Conservation (phyloP, 2,888 invertebrate species). For the Dione vanillae region DNA sequence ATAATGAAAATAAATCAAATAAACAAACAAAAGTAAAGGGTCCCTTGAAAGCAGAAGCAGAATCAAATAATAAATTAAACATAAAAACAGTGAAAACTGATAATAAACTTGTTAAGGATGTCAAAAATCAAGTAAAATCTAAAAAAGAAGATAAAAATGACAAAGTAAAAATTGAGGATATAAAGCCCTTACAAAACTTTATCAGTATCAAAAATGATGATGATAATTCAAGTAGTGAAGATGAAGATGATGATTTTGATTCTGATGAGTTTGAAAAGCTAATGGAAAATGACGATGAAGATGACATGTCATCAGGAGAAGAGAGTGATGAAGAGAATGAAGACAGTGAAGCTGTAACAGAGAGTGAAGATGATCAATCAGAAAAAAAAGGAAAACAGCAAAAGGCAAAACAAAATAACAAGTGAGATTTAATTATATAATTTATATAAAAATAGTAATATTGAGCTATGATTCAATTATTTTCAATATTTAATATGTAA, state of each 20-base stretch:
- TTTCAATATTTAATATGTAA: background rate
- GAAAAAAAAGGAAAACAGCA: conserved; percentile 23
- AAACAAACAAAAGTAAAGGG: conserved; percentile 35
- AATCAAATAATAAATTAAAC: conserved; percentile 24
- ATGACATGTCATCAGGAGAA: conserved; percentile 48
- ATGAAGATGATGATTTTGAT: conserved; percentile 64
- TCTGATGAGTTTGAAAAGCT: conserved; percentile 73
- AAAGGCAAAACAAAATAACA: conserved; percentile 4
- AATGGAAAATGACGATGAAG: conserved; percentile 58
- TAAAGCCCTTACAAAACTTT: conserved; percentile 62
- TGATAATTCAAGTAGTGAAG: conserved; percentile 54
- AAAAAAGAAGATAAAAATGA: conserved; percentile 58
- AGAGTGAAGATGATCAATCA: conserved; percentile 31
- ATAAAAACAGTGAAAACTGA: conserved; percentile 27
- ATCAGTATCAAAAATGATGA: conserved; percentile 58
- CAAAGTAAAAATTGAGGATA: conserved; percentile 59
- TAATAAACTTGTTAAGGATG: conserved; percentile 10
- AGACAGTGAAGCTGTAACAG: conserved; percentile 49
- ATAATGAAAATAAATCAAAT: conserved; percentile 29
- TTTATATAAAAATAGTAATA: background rate
- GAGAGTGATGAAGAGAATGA: conserved; percentile 48
- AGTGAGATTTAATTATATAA: background rate
- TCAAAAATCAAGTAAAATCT: conserved; percentile 54
- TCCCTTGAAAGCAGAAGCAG: conserved; percentile 40
- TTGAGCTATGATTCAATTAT: background rate